These are phyloP conservation scores for Parapristionchus giblindavisi DNA, from an alignment of 2,888 invertebrate species.

Conservation along the genomic window DNA sequence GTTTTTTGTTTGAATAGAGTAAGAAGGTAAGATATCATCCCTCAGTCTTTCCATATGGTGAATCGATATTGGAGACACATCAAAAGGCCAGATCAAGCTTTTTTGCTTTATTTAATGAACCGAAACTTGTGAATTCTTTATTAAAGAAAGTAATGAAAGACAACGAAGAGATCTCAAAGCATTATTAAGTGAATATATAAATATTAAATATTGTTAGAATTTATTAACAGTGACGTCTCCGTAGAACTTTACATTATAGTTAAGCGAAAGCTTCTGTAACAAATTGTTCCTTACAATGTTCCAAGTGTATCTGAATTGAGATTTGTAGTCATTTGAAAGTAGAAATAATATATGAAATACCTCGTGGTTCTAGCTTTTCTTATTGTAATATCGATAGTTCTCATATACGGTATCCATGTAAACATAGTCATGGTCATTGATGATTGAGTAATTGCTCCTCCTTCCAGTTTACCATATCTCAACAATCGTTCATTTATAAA, in stretches of 20 bases:
- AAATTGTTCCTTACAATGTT: constrained; percentile 58
- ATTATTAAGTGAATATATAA: no score
- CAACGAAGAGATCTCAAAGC: no score
- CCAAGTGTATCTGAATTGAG: constrained; percentile 52
- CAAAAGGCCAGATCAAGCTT: no score
- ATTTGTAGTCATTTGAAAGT: not conserved
- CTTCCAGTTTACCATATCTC: constrained; percentile 55
- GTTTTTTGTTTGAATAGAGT: no score
- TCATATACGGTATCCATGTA: not conserved
- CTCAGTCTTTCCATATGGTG: no score
- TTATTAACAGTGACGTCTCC: constrained; percentile 50
- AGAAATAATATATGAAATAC: not conserved
- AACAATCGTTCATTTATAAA: not conserved
- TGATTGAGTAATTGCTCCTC: constrained; percentile 52
- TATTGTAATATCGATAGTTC: not conserved
- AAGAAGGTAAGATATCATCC: no score
- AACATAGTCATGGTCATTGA: not conserved
- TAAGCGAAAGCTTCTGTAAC: constrained; percentile 55
- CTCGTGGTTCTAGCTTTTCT: constrained; percentile 14
- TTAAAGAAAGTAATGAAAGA: no score
- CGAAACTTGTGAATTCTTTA: no score
- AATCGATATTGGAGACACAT: no score
- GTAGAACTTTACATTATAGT: constrained; percentile 50
- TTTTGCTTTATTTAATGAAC: no score
- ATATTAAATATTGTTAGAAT: constrained; percentile 39